Base-by-base conservation (phyloP, 2,888 invertebrate species). In the Pyrochroa serraticornis region DNA sequence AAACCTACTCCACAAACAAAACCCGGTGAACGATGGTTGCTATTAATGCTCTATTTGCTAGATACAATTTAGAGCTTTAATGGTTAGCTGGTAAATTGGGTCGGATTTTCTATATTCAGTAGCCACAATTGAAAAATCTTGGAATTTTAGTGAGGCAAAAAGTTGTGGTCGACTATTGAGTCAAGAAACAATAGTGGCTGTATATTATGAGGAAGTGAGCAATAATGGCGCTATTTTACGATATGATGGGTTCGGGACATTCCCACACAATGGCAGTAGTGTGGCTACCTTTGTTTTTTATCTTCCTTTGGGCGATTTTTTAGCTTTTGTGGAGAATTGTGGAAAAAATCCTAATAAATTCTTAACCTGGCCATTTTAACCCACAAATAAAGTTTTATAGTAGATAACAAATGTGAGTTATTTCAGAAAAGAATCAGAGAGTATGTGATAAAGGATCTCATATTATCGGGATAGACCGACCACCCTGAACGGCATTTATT, bases 371-470 rank as follows among this genome's bases (percentile, higher is more conserved):
- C 61, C 54, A 57, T 64, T 63, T 64, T 61, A 63, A 60, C 47
- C 60, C 58, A 45, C 55, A 64, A 65, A 62, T 63, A 61, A 65
- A 65, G 60, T 63, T 58, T 64, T 65, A 60, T 58, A 60, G 56
- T 62, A 56, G 65, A 66, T 68, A 69, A 68, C 67, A 68, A 68
- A 69, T 67, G 59, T 62, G 66, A 65, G 65, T 68, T 66, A 64
- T 67, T 68, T 64, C 49, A 56, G 62, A 52, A 62, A 66, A 63
- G 67, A 66, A 66, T 66, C 66, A 61, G 54, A 64, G 58, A 59
- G 61, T 55, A 61, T 62, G 66, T 66, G 64, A 69, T 69, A 69
- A 69, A 69, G 58, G 67, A 68, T 67, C 65, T 66, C 64, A 68
- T 68, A 70, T 68, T 68, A 68, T 70, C 68, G 60, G 57, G 56